Evolutionary conservation across 2,113 vertebrate species (phyloP).

Genomic region (Saccopteryx leptura): DNA sequence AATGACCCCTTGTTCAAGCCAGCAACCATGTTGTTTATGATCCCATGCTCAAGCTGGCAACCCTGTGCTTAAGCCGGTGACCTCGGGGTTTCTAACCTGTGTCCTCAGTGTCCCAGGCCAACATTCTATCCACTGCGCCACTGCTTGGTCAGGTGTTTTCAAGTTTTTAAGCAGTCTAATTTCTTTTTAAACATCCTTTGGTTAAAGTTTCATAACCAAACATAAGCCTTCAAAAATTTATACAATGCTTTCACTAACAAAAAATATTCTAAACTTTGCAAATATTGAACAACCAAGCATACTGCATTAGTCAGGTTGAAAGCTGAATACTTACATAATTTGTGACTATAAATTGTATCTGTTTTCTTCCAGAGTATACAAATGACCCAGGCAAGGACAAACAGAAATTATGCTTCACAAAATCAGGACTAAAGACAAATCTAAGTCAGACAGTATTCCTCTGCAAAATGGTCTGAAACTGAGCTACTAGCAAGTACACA

Average conservation of each 20-base stretch:
- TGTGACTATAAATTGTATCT: neutral
- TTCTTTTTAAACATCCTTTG: conserved; percentile 35
- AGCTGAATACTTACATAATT: neutral
- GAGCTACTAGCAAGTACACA: neutral
- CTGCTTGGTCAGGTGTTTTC: neutral
- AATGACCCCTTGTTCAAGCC: too few species aligned
- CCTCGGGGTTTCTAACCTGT: too few species aligned
- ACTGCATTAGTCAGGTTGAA: neutral
- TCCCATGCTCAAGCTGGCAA: too few species aligned
- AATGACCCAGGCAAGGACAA: conserved; percentile 35
- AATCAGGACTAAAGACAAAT: conserved; percentile 34
- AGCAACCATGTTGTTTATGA: too few species aligned
- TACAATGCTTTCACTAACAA: conserved; percentile 3
- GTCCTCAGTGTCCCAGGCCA: too few species aligned
- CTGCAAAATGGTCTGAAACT: conserved; percentile 15
- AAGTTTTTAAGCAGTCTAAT: conserved; percentile 24
- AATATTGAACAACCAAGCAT: neutral
- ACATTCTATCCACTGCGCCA: too few species aligned
- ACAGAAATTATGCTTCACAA: conserved; percentile 17
- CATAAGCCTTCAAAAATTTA: conserved; percentile 15
- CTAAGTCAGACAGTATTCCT: neutral
- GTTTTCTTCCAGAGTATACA: conserved; percentile 43
- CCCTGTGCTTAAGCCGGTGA: too few species aligned
- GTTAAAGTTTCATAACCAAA: conserved; percentile 52
- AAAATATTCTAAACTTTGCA: neutral